A percentile compares a stretch with the other conserved stretches of the same genome.
phyloP scores from a whole-genome alignment of 2,888 invertebrate genomes.

The Clepsis dumicolana region DNA sequence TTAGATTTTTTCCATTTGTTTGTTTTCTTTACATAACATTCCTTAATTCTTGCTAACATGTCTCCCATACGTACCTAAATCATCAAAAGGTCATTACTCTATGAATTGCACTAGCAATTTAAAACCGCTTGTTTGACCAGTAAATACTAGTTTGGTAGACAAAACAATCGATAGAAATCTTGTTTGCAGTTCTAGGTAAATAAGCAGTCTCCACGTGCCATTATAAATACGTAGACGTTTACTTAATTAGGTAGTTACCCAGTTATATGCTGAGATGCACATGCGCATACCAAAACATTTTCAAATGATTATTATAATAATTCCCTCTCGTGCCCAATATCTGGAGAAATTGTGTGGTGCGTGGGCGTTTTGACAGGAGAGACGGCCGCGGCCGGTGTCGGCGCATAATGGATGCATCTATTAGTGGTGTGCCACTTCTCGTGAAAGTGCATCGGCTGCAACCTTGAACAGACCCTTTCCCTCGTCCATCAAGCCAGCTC shows the following conservation, averaged over 20 bases:
- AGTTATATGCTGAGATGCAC: conserved; percentile 2
- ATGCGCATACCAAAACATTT: conserved; percentile 28
- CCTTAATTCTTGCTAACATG: neutral
- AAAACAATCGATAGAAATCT: conserved; percentile 19
- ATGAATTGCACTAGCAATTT: conserved; percentile 27
- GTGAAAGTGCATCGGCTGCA: conserved; percentile 82
- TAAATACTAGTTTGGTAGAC: conserved; percentile 32
- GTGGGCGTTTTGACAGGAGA: conserved; percentile 72
- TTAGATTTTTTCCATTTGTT: too few relatives aligned
- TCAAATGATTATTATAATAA: conserved; percentile 36
- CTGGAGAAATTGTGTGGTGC: conserved; percentile 56
- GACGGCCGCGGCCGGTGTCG: conserved; percentile 56
- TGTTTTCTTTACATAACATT: neutral
- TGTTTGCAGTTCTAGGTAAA: conserved; percentile 20
- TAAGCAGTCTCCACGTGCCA: conserved; percentile 27
- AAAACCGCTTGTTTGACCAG: conserved; percentile 19
- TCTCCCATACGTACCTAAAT: neutral
- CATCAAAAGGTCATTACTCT: conserved; percentile 28
- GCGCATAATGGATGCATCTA: conserved; percentile 76
- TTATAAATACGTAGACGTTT: conserved; percentile 20
- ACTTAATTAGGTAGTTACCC: conserved; percentile 14
- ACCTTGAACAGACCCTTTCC: conserved; percentile 82
- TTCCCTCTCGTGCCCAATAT: conserved; percentile 50
- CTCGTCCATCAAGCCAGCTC: conserved; percentile 78
- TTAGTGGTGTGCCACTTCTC: conserved; percentile 75